Base-by-base conservation (phyloP, 1,140 invertebrate genomes). In the Neuroterus valhalla region DNA sequence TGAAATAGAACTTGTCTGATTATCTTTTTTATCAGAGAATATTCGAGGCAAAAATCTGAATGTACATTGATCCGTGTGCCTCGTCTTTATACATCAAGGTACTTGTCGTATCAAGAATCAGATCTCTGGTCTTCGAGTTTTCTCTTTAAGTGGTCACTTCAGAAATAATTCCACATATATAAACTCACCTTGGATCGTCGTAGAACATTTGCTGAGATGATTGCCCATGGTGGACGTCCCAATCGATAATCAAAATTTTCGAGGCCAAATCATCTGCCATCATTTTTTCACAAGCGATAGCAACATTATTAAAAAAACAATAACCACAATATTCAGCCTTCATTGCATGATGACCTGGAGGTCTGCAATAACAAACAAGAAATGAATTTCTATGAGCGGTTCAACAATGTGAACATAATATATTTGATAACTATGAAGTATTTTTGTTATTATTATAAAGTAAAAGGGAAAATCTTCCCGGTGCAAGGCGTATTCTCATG, bases 271-370 rank as follows among this genome's bases (percentile, higher is more conserved):
- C 84, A 14, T 92, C 91, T 45, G 94, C 90, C 3, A 98, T 83
- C 31, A 94, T 95, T 86, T 95, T 92, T 81, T 95, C 93, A 19
- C 97, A 96, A 12, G 96, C 97, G 66, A 99, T 91, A 1, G 96
- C 98, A 1, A 98, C 97, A 90, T 99, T 99, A 87, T 99, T 99
- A 81, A 99, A 98, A 86, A 96, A 96, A 89, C 98, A 99, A 88
- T 97, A 99, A 17, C 98, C 98, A 90, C 95, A 96, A 73, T 94
- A 96, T 86, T 96, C 95, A 17, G 93, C 91, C 78, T 93, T 90
- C 95, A 97, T 97, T 3, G 98, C 98, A 92, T 99, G 98, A 91
- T 99, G 98, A 21, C 98, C 98, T 11, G 98, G 98, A 48, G 98
- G 98, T 78, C 97, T 94, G 72, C 91, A 62, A 74, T 17, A 68